Evolutionary conservation across 2,888 invertebrate species (phyloP), one percentile per base, ranked within the genome.

Genomic region (Epiblema foenella): DNA sequence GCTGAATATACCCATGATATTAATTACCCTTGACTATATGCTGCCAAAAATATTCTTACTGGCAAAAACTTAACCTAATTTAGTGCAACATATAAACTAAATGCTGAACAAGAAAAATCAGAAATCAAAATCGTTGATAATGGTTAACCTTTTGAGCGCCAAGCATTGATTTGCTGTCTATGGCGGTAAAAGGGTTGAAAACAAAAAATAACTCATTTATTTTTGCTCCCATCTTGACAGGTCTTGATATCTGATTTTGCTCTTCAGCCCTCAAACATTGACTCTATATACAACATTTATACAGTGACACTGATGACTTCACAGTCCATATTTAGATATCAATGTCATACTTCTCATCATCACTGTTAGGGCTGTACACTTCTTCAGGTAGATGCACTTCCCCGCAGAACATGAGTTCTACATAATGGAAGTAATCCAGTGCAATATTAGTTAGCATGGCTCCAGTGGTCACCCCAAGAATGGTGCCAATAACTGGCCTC

Each of bases 401-500:
- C 69, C 90, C 91, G 83, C 93, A 93, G 81, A 94, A 89, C 90
- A 94, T 94, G 8, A 90, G 87, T 79, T 96, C 96, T 42, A 96
- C 92, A 85, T 94, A 94, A 70, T 94, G 90, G 74, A 96, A 93
- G 86, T 96, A 96, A 82, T 94, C 94, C 77, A 94, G 89, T 73
- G 95, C 96, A 77, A 95, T 91, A 75, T 94, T 94, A 49, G 96
- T 94, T 37, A 97, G 89, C 74, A 95, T 95, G 59, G 95, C 88
- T 69, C 96, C 96, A 51, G 96, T 95, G 29, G 95, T 93, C n/a
- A 97, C 83, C 39, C 97, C 97, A 75, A 96, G 93, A 46, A 95
- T 78, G 39, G 96, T 95, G 76, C 96, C 95, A 29, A 96, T 79
- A 7, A 95, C 85, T 54, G 96, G 95, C 83, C 95, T 95, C 76